Evolutionary conservation across 2,888 invertebrate species (phyloP).

Genomic region (Mythimna ferrago): DNA sequence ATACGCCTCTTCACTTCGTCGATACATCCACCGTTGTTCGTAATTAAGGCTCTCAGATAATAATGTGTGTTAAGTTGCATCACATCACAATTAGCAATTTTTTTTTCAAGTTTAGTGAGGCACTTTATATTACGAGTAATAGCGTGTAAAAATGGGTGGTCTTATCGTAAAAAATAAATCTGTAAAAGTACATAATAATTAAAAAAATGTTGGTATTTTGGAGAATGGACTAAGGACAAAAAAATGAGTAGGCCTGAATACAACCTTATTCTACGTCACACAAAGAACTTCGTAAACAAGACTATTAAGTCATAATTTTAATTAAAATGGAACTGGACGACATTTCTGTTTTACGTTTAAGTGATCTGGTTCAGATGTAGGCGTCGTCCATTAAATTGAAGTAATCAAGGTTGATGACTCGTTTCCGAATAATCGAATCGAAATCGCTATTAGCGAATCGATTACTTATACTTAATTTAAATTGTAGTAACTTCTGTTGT

Average conservation of each 20-base stretch:
- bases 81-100: too few relatives aligned
- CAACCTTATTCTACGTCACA: constrained; percentile 6
- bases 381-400: constrained; percentile 56
- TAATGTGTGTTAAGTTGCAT: too few relatives aligned
- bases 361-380: constrained; percentile 59
- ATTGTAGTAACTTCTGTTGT: background rate
- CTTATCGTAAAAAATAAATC: too few relatives aligned
- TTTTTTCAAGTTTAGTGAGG: too few relatives aligned
- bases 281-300: constrained; percentile 34
- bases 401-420: constrained; percentile 59
- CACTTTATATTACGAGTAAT: too few relatives aligned
- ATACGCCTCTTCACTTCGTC: too few relatives aligned
- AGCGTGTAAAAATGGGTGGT: too few relatives aligned
- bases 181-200: background rate
- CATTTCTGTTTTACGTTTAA: constrained; percentile 53
- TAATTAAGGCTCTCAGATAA: too few relatives aligned
- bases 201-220: background rate
- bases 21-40: too few relatives aligned
- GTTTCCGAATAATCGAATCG: constrained; percentile 52
- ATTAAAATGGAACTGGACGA: constrained; percentile 35
- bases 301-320: constrained; percentile 50
- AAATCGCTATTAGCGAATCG: constrained; percentile 26
- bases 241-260: background rate
- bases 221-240: background rate
- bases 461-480: constrained; percentile 32